A percentile compares a stretch with the other conserved stretches of the same genome.
phyloP scores from a whole-genome alignment of 2,113 vertebrate genomes.

The Cisticola juncidis region DNA sequence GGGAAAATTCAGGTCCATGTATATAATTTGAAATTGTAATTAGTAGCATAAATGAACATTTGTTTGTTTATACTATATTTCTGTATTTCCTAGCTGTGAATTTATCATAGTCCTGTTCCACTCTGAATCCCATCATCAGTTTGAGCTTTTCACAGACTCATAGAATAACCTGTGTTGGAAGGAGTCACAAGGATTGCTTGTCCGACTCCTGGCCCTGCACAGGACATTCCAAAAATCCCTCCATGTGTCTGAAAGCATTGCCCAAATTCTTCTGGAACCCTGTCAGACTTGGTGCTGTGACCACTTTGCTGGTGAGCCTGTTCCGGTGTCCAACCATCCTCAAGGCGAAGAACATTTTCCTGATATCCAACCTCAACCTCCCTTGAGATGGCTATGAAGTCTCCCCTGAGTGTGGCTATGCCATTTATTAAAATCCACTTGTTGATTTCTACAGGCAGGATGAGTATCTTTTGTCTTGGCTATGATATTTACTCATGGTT shows the following conservation, averaged over 20 bases:
- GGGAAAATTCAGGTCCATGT: background rate
- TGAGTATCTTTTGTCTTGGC: background rate
- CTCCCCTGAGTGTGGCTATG: background rate
- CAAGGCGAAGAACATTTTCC: background rate
- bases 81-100: background rate
- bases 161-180: background rate
- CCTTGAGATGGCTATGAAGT: rapidly evolving
- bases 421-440: background rate
- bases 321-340: background rate
- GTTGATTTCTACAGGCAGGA: background rate
- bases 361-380: background rate
- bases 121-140: background rate
- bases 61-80: background rate
- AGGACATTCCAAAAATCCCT: background rate
- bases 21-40: background rate
- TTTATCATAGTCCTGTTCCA: background rate
- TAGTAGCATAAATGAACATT: background rate
- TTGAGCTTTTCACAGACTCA: background rate
- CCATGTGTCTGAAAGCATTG: background rate
- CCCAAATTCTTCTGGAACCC: background rate
- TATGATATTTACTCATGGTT: background rate
- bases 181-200: rapidly evolving
- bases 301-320: background rate
- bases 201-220: background rate
- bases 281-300: background rate